These are phyloP conservation scores for Ciconia maguari DNA, from an alignment of 2,113 vertebrate genomes.

Conservation along the genomic window DNA sequence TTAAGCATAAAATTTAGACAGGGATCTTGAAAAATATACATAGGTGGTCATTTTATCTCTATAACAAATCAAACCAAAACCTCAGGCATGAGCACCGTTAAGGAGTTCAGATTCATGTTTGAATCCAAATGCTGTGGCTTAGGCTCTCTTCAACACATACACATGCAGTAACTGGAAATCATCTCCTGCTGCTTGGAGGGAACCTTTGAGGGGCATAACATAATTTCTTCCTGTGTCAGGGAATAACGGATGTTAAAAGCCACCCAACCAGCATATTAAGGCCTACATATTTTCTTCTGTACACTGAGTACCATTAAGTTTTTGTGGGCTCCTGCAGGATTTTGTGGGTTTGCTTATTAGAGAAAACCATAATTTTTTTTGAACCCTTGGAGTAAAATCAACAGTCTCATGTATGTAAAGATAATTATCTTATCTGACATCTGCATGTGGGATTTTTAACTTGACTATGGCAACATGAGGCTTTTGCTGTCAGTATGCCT, in stretches of 20 bases:
- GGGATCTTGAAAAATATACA: not conserved
- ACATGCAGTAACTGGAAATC: not conserved
- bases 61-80: not conserved
- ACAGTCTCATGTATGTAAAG: not conserved
- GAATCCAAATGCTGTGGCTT: not conserved
- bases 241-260: not conserved
- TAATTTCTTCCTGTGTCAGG: not conserved
- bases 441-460: not conserved
- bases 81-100: not conserved
- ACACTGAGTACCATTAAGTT: not conserved
- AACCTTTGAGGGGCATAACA: not conserved
- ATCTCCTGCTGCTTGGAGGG: not conserved
- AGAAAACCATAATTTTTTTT: not conserved
- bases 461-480: not conserved
- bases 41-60: not conserved
- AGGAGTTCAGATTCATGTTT: not conserved
- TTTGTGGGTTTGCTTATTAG: slow-evolving; percentile 1
- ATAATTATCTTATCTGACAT: not conserved
- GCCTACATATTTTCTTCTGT: not conserved
- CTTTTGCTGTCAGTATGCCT: not conserved
- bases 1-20: not conserved
- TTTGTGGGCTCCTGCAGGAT: not conserved
- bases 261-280: not conserved
- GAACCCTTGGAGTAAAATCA: not conserved
- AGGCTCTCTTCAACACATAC: not conserved